Evolutionary conservation across 2,888 invertebrate species (phyloP).

Genomic region (Alitta virens): DNA sequence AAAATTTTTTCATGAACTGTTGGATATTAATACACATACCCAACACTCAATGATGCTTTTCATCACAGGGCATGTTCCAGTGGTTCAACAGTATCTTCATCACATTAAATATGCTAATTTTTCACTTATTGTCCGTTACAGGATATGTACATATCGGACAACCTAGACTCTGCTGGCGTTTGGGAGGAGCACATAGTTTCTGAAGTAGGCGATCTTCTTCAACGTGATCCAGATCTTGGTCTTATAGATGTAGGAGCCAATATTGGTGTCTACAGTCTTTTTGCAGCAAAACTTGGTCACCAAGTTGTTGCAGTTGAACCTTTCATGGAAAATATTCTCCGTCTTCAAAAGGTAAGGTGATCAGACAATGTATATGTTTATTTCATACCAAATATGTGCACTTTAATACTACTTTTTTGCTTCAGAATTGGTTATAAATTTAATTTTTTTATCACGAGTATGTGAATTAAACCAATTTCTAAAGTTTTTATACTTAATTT

Average conservation of each 20-base stretch:
- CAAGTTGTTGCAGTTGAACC: constrained; percentile 31
- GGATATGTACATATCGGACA: constrained; percentile 32
- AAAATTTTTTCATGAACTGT: too few relatives aligned
- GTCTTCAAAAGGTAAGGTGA: constrained; percentile 18
- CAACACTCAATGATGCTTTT: too few relatives aligned
- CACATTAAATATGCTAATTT: too few relatives aligned
- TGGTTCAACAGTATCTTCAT: too few relatives aligned
- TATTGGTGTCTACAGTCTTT: constrained; percentile 31
- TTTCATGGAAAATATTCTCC: constrained; percentile 9
- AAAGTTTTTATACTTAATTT: not conserved
- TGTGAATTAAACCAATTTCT: not conserved
- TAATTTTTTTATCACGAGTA: too few relatives aligned
- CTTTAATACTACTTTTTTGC: too few relatives aligned
- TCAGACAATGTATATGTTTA: too few relatives aligned
- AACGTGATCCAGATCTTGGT: constrained; percentile 17
- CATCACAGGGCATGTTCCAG: too few relatives aligned
- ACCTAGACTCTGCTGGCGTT: constrained; percentile 26
- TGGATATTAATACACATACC: too few relatives aligned
- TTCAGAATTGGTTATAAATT: too few relatives aligned
- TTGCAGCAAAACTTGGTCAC: constrained; percentile 29
- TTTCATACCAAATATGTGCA: too few relatives aligned
- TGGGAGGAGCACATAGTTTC: constrained; percentile 26
- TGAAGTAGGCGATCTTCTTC: constrained; percentile 24
- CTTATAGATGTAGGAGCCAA: constrained; percentile 33
- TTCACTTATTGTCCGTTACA: too few relatives aligned